Base-by-base conservation (phyloP, 2,888 invertebrate species). In the Ditula angustiorana region DNA sequence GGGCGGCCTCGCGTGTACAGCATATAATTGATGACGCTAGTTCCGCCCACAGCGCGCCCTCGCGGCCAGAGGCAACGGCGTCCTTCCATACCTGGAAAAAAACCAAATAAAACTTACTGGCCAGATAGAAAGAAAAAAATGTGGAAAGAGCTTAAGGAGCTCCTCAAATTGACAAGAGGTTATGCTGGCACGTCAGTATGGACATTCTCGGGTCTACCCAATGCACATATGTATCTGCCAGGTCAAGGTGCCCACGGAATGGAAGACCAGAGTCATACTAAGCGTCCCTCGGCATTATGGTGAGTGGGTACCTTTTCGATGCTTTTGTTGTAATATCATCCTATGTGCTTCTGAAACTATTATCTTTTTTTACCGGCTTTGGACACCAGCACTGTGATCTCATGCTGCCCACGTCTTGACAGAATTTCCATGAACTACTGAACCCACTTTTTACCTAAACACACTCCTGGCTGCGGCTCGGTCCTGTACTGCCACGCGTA, bases 1-100 rank as follows among this genome's bases (percentile, higher is more conserved):
- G 90, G 91, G 71, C 95, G 94, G 2, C 96, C 96, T 52, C 96
- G 92, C 24, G 95, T 94, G 76, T 96, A 96, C 61, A 95, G 89
- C 94, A 94, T 94, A 65, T 87, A 93, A 69, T 94, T 94, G 11
- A 94, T 89, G 11, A 91, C 85, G 63, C 90, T 90, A 0, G 89
- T 86, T 10, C 94, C 94, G 3, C 94, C 94, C 0, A 94, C 64
- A 0, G 87, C 81, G 71, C 86, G 93, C 0, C 94, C 94, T 5
- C 92, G 76, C 0, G 93, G 93, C 78, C 92, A 81, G 1, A 78
- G 72, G 71, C 91, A 91, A 35, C 79, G 75, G 10, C 85, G 78
- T 5, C 81, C 82, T 11, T 76, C 67, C 88, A 90, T 90, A 16
- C 87, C 90, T 47, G 67, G n/a, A 60, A 26, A 4, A 21, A 55